Evolutionary conservation across 2,888 invertebrate species (phyloP).

Genomic region (Drosophila neonasuta): DNA sequence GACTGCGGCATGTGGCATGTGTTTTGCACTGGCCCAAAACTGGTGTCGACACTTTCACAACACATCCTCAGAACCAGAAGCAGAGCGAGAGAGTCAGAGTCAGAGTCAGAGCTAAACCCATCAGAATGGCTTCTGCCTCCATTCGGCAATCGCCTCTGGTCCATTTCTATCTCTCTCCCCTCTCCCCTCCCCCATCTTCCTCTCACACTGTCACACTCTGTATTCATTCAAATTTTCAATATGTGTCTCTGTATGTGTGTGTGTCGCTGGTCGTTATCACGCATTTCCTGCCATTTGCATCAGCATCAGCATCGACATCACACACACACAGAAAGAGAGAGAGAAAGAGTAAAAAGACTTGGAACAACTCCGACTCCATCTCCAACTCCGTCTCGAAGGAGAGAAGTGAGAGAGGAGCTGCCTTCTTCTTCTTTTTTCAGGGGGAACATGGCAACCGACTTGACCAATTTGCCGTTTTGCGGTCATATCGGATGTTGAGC

Average conservation of each 20-base stretch:
- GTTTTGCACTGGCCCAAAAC: constrained; percentile 58
- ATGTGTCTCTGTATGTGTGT: constrained; percentile 32
- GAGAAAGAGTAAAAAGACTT: background rate
- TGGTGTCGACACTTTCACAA: constrained; percentile 75
- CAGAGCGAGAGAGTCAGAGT: constrained; percentile 20
- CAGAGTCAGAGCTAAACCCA: constrained; percentile 25
- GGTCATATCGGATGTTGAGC: constrained; percentile 63
- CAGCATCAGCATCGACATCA: constrained; percentile 46
- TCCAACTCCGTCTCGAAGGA: background rate
- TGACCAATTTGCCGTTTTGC: constrained; percentile 71
- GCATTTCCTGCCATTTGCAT: constrained; percentile 76
- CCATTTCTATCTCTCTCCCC: background rate
- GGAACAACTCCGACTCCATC: constrained; percentile 17
- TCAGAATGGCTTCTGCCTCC: constrained; percentile 14
- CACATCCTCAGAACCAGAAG: constrained; percentile 51
- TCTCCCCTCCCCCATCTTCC: background rate
- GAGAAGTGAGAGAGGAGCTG: background rate
- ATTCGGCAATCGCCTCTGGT: constrained; percentile 30
- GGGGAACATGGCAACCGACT: constrained; percentile 46
- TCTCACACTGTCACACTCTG: constrained; percentile 8
- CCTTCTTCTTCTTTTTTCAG: background rate
- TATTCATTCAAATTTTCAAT: constrained; percentile 65
- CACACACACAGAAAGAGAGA: too few relatives aligned
- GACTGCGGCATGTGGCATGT: constrained; percentile 46
- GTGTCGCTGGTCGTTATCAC: constrained; percentile 70